Evolutionary conservation across 2,888 invertebrate genomes (phyloP).

Genomic region (Drosophila villosipedis): DNA sequence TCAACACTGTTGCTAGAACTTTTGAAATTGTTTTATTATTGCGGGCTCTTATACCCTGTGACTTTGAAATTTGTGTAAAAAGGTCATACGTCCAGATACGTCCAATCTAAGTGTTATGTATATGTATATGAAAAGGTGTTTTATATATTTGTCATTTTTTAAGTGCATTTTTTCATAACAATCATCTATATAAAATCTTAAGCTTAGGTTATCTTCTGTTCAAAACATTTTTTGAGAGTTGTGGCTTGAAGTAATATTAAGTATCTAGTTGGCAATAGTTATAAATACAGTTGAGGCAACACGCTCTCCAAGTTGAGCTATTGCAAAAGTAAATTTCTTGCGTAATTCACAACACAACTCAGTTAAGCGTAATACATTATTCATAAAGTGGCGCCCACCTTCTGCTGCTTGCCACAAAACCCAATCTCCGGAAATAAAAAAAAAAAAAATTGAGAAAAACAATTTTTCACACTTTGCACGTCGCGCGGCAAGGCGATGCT

Average conservation of each 20-base stretch:
- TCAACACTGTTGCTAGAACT: constrained; percentile 28
- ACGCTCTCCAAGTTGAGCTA: constrained; percentile 50
- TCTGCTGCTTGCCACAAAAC: constrained; percentile 26
- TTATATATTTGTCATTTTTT: neutral
- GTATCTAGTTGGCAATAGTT: constrained; percentile 4
- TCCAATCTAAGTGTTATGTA: neutral
- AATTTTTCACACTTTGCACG: constrained; percentile 79
- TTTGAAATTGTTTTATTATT: constrained; percentile 25
- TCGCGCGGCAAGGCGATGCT: constrained; percentile 36
- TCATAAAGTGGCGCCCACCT: constrained; percentile 56
- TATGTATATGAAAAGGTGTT: neutral
- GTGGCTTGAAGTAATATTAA: neutral
- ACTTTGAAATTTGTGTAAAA: neutral
- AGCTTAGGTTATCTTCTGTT: neutral
- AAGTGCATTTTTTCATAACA: neutral
- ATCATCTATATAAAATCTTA: neutral
- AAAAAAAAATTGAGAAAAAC: constrained; percentile 36
- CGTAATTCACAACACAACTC: constrained; percentile 60
- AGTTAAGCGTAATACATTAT: constrained; percentile 69
- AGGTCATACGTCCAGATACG: too few species aligned
- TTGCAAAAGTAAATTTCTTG: constrained; percentile 62
- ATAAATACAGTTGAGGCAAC: constrained; percentile 18
- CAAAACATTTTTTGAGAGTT: neutral
- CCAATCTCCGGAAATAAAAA: constrained; percentile 40
- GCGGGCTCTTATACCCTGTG: neutral